Evolutionary conservation across 2,797 vertebrate species (phyloP), one percentile per base, ranked within the genome.

Genomic region (Alexandromys oeconomus): DNA sequence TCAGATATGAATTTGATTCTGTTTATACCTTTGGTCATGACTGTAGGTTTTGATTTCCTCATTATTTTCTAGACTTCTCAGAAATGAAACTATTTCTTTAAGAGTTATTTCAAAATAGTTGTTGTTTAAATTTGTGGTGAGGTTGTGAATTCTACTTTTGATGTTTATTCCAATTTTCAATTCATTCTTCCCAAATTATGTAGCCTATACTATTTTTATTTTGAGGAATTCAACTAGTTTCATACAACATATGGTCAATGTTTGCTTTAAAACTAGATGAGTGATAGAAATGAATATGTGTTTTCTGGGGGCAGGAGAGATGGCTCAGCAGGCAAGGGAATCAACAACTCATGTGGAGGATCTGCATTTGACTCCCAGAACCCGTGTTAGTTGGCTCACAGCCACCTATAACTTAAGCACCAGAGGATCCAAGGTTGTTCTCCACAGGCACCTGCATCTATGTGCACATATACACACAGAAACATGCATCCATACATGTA

Each of bases 201-300:
- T 87, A 87, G n/a, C 17, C 48, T 73, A 73, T 54, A 61, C 54
- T 76, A 76, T 59, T 87, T 87, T 74, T 88, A 88, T 61, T 76
- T 59, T 76, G 71, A 76, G 54, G 37, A 61, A 46, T 17, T 88
- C 29, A 88, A 46, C 37, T 88, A 59, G 17, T 34, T 76, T 76
- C 54, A 61, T 88, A 23, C 46, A 13, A 76, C 51, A 43, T 59
- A 43, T 59, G n/a, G 37, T 25, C 54, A 46, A 5, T 76, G 27
- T 59, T 74, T 76, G 27, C 19, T 23, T 76, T 34, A 59, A 43
- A 61, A 76, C 4, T 43, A 59, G 59, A 23, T 46, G 17, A 88
- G 10, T 46, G 21, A 12, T 3, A 37, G 51, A 57, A 74, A 74
- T 40, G 34, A 59, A 34, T 7, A 37, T 34, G 17, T 54, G 5